These are phyloP conservation scores for Catonia carolina DNA, from an alignment of 2,888 invertebrate species.

Conservation along the genomic window DNA sequence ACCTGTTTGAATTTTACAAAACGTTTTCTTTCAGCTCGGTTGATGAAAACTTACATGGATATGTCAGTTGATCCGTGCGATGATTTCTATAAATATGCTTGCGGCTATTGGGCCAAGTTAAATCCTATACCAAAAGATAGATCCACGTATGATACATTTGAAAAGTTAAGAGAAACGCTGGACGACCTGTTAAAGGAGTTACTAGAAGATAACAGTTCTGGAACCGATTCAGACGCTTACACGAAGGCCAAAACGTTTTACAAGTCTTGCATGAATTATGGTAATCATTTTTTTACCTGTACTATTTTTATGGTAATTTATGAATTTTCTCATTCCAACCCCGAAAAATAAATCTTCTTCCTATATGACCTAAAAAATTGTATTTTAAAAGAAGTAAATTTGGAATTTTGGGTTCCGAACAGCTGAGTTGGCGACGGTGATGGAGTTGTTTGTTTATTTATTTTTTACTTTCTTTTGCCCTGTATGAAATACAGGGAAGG, in stretches of 20 bases:
- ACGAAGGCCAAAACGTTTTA: conserved; percentile 77
- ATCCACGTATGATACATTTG: conserved; percentile 83
- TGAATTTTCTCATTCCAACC: no score
- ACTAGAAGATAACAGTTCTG: conserved; percentile 49
- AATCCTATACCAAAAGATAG: conserved; percentile 86
- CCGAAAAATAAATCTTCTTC: no score
- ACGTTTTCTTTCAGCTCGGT: conserved; percentile 28
- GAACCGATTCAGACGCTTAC: conserved; percentile 53
- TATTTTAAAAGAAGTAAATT: no score
- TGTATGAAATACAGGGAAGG: no score
- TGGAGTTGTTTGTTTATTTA: no score
- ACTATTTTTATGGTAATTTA: no score
- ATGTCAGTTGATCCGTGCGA: conserved; percentile 63
- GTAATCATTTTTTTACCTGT: conserved; percentile 38
- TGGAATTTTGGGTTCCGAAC: no score
- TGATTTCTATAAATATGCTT: conserved; percentile 80
- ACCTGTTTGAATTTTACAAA: no score
- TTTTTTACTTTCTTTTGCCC: no score
- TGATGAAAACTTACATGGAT: conserved; percentile 75
- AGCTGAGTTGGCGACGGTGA: no score
- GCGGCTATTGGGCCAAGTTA: conserved; percentile 75
- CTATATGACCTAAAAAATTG: no score
- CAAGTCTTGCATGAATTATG: conserved; percentile 77
- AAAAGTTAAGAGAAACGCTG: conserved; percentile 76
- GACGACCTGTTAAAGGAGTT: conserved; percentile 62